Evolutionary conservation across 2,113 vertebrate genomes (phyloP), one percentile per base, ranked within the genome.

Genomic region (Cynocephalus volans): DNA sequence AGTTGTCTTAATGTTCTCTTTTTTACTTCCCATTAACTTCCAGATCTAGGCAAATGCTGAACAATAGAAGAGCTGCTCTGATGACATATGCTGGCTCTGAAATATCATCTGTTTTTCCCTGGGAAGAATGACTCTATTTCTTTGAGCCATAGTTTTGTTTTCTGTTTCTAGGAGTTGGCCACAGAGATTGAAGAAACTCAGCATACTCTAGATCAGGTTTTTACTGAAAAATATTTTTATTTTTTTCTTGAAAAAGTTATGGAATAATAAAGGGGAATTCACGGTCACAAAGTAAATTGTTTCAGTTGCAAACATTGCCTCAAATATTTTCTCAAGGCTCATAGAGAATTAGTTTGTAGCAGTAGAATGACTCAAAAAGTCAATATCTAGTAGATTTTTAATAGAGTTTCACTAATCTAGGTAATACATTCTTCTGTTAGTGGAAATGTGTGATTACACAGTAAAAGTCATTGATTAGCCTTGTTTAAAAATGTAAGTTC

Each of bases 171-270:
- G 69, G n/a, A 94, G 50, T 52, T 86, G 36, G 58, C 2, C 31
- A n/a, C 1, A 28, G 26, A 45, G 11, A 8, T n/a, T 3, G 21
- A 41, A 80, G 36, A 33, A 58, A 58, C 2, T 75, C 84, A 76
- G 52, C 1, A 36, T 76, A 41, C 92, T 90, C 58, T 93, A 75
- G 50, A 36, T 81, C 33, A 45, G 19, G 7, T 77, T 73, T 79
- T 65, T n/a, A 33, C 28, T 80, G 36, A 89, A 73, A 82, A 86
- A 69, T 0, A 26, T 31, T 77, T 82, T 19, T 33, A 64, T 56
- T 45, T 83, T 33, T 95, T 92, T 56, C 67, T 91, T 77, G 19
- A 76, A 95, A 88, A 93, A n/a, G 15, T 45, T 36, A 50, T 89
- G 50, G 33, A 95, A 21, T 18, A 54, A 48, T 50, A 52, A 48